These are phyloP conservation scores for Bovichtus diacanthus DNA, from an alignment of 2,797 vertebrate species.

Conservation along the genomic window DNA sequence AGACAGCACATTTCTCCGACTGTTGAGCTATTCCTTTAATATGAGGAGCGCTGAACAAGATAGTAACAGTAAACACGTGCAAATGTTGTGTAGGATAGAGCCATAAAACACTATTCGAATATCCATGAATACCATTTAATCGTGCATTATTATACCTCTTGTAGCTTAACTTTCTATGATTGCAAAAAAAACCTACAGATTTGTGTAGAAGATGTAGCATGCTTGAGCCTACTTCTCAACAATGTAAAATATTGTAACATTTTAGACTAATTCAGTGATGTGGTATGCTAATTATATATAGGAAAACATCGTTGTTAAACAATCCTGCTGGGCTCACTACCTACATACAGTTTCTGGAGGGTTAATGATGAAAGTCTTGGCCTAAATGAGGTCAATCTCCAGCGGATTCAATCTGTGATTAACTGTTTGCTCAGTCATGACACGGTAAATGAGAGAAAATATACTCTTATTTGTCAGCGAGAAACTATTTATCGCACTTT, in stretches of 20 bases:
- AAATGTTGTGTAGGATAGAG: background rate
- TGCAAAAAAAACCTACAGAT: background rate
- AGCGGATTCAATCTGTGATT: slow-evolving; percentile 23
- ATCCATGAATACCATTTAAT: background rate
- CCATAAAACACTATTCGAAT: slow-evolving; percentile 2
- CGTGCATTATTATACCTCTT: background rate
- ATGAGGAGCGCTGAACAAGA: background rate
- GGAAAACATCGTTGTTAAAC: background rate
- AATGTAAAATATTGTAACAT: background rate
- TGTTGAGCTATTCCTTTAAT: no score
- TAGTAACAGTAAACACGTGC: background rate
- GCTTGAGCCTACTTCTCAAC: no score
- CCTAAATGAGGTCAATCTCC: slow-evolving; percentile 14
- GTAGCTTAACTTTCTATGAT: background rate
- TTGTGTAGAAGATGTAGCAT: background rate
- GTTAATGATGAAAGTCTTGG: slow-evolving; percentile 5
- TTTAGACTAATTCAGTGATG: background rate
- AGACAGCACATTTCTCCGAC: no score
- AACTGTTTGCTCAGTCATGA: slow-evolving; percentile 22
- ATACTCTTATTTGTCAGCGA: slow-evolving; percentile 16
- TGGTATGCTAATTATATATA: background rate
- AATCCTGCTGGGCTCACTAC: background rate
- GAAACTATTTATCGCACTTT: slow-evolving; percentile 2
- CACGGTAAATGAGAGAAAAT: slow-evolving; percentile 23
- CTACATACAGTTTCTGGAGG: background rate